Percentiles rank a stretch among this genome's conserved stretches.
Conservation (phyloP, 2,113 vertebrate genomes). For the Pionites leucogaster region DNA sequence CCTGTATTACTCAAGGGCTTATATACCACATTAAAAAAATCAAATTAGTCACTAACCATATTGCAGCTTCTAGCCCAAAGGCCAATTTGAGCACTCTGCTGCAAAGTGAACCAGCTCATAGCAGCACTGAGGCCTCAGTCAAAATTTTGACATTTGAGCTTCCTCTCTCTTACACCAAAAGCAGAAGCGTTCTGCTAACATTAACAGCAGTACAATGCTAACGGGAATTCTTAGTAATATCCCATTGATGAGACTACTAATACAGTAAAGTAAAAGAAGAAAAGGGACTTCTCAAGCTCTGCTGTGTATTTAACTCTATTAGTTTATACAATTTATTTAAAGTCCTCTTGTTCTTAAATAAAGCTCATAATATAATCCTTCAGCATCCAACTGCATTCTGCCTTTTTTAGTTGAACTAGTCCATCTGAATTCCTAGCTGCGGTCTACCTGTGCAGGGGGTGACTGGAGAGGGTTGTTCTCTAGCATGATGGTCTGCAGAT, state of each 20-base stretch:
- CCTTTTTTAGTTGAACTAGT: not conserved
- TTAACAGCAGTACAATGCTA: not conserved
- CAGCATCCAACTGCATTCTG: not conserved
- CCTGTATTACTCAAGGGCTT: not conserved
- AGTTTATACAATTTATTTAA: not conserved
- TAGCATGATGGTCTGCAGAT: slow-evolving; percentile 91
- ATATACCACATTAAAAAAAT: not conserved
- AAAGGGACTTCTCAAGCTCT: not conserved
- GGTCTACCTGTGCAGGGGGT: slow-evolving; percentile 92
- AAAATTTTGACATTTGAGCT: not conserved
- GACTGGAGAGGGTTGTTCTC: slow-evolving; percentile 96
- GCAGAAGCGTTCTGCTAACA: not conserved
- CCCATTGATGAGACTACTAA: not conserved
- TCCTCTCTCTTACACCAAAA: not conserved
- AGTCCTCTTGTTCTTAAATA: not conserved
- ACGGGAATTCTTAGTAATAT: not conserved
- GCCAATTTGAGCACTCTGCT: not conserved
- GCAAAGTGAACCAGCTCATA: not conserved
- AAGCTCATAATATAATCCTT: not conserved
- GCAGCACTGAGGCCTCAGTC: not conserved
- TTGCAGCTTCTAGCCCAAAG: not conserved
- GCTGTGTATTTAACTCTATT: not conserved
- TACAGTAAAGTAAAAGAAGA: not conserved
- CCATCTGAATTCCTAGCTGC: not conserved
- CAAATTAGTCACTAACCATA: not conserved